Percentiles rank a stretch among this genome's conserved stretches.
Evolutionary conservation across 1,140 invertebrate species (phyloP).

Genomic region (Ips nitidus): DNA sequence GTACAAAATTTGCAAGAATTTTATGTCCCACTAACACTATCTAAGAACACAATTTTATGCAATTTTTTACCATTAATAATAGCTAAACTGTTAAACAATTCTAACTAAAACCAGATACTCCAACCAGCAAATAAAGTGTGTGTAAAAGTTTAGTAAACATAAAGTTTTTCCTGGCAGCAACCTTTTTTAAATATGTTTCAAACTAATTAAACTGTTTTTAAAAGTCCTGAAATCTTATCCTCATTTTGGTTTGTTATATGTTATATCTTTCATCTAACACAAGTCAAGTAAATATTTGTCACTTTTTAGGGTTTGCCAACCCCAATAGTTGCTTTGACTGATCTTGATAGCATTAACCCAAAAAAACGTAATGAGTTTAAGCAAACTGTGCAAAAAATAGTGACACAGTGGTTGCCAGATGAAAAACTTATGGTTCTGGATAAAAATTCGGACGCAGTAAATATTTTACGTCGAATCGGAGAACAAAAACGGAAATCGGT

Average conservation of each 20-base stretch:
- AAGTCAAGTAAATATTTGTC: too few species aligned
- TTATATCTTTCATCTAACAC: neutral
- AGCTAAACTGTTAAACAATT: too few species aligned
- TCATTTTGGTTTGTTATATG: neutral
- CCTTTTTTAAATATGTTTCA: too few species aligned
- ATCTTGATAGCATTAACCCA: conserved; percentile 68
- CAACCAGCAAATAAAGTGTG: too few species aligned
- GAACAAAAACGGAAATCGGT: conserved; percentile 77
- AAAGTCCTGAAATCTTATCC: neutral
- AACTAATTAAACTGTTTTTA: too few species aligned
- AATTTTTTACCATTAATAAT: too few species aligned
- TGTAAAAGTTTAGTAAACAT: too few species aligned
- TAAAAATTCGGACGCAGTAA: conserved; percentile 73
- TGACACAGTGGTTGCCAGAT: conserved; percentile 78
- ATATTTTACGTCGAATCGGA: conserved; percentile 77
- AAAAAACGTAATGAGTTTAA: conserved; percentile 77
- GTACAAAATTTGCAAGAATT: too few species aligned
- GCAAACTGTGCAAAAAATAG: conserved; percentile 70
- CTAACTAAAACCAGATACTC: too few species aligned
- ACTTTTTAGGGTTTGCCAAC: conserved; percentile 69
- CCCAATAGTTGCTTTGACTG: conserved; percentile 73
- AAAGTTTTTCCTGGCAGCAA: too few species aligned
- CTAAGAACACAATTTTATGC: too few species aligned
- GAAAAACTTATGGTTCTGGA: conserved; percentile 81
- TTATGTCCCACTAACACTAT: too few species aligned